Conservation (phyloP, 2,888 invertebrate species). For the Mimumesa dahlbomi region DNA sequence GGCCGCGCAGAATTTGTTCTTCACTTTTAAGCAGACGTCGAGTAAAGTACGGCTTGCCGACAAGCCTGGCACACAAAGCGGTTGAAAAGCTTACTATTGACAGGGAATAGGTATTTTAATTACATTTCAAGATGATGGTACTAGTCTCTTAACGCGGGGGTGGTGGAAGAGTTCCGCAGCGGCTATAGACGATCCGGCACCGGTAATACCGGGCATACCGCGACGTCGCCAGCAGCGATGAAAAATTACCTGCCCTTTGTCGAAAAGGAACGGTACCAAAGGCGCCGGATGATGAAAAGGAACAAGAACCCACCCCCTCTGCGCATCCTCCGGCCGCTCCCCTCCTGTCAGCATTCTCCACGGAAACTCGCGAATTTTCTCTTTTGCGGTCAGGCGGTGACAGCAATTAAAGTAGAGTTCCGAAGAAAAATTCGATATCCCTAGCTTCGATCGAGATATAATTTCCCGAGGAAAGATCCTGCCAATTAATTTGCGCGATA, state of each 20-base stretch:
- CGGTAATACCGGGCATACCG: constrained; percentile 53
- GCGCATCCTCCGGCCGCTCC: not conserved
- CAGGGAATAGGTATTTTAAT: too few species aligned
- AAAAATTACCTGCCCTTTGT: constrained; percentile 60
- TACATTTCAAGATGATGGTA: not conserved
- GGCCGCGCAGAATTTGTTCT: too few species aligned
- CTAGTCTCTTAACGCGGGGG: not conserved
- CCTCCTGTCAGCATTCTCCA: constrained; percentile 32
- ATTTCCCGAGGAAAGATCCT: too few species aligned
- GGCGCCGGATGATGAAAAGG: constrained; percentile 56
- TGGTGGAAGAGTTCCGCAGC: too few species aligned
- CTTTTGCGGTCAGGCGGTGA: not conserved
- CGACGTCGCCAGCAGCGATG: constrained; percentile 54
- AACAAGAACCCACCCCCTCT: constrained; percentile 30
- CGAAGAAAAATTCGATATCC: constrained; percentile 1
- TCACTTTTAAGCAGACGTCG: too few species aligned
- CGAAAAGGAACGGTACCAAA: constrained; percentile 52
- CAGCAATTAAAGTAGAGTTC: constrained; percentile 8
- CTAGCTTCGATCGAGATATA: too few species aligned
- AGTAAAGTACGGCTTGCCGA: too few species aligned
- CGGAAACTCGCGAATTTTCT: constrained; percentile 30
- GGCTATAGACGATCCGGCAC: not conserved
- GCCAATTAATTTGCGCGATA: too few species aligned
- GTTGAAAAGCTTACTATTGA: too few species aligned
- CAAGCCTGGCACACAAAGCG: too few species aligned